Base-by-base conservation (phyloP, 2,113 vertebrate genomes). In the Talpa occidentalis region DNA sequence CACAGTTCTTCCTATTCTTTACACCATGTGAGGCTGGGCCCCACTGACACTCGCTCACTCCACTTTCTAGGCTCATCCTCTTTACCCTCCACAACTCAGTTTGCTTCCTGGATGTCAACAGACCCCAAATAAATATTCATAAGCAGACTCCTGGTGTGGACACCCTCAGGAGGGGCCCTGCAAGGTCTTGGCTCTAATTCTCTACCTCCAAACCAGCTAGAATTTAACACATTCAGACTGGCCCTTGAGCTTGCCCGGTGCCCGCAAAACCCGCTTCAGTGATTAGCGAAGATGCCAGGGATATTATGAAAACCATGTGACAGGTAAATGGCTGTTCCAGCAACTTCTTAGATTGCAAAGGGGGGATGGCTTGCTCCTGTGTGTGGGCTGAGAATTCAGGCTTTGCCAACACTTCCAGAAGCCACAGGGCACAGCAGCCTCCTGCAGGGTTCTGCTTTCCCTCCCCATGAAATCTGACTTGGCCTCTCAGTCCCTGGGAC, bases 281-380 rank as follows among this genome's bases (percentile, higher is more conserved):
- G 92, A 96, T 80, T 88, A 90, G 92, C 0, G 0, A 77, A 96
- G 77, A 87, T 96, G 94, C 92, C 95, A 94, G 79, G 87, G 90
- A 96, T 96, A 89, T 96, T 96, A 90, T 84, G 87, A 92, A 97
- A 96, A 88, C 88, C 95, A 94, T 82, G 92, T 94, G 96, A 96
- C 90, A 93, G 77, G 92, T 97, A 88, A 96, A 94, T 85, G 67
- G 84, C 77, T 78, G 73, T 69, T 88, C 67, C 95, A 92, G 90
- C 85, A 96, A 84, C 88, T 96, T 93, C 95, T 96, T 96, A 93
- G 67, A 49, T 97, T 97, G 96, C 95, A 96, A 96, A 97, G 92
- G 42, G 83, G 91, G 70, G 40, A 89, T 1, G 14, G 83, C 92
- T 90, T 67, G 79, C 87, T 95, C 52, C 62, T 66, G 84, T 8